Evolutionary conservation across 2,113 vertebrate genomes (phyloP).

Genomic region (Tichodroma muraria): DNA sequence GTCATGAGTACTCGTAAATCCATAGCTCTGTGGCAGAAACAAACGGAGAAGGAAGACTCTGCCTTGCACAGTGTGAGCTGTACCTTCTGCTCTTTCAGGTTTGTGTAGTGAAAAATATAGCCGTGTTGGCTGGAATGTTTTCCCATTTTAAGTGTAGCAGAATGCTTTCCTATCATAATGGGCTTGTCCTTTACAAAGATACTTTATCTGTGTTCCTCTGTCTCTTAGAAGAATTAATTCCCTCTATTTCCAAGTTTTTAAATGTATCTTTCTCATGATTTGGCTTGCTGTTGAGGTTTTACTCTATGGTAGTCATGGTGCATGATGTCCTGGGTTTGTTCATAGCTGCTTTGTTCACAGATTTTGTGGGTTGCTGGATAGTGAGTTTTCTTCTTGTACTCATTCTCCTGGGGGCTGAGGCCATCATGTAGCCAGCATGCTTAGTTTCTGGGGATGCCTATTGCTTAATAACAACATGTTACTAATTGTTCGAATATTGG

Average conservation of each 20-base stretch:
- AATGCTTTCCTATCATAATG: background rate
- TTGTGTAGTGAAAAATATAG: background rate
- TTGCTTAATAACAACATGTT: background rate
- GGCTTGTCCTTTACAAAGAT: background rate
- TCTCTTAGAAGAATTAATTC: background rate
- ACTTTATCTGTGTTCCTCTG: background rate
- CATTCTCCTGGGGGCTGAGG: rapidly evolving
- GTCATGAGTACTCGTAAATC: conserved; percentile 1
- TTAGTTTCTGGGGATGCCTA: background rate
- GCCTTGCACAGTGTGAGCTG: background rate
- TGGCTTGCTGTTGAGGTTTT: background rate
- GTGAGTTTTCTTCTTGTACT: background rate
- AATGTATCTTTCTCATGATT: background rate
- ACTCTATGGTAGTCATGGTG: background rate
- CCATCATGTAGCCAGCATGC: background rate
- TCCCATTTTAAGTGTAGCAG: background rate
- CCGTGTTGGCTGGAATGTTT: background rate
- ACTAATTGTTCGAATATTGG: background rate
- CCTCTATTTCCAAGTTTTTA: background rate
- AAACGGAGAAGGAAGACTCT: background rate
- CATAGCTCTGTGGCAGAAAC: background rate
- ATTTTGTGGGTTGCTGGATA: background rate
- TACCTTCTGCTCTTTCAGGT: background rate
- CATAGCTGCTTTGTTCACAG: background rate
- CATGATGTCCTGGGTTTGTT: background rate